phyloP scores from a whole-genome alignment of 2,888 invertebrate species.

The Erebia palarica region DNA sequence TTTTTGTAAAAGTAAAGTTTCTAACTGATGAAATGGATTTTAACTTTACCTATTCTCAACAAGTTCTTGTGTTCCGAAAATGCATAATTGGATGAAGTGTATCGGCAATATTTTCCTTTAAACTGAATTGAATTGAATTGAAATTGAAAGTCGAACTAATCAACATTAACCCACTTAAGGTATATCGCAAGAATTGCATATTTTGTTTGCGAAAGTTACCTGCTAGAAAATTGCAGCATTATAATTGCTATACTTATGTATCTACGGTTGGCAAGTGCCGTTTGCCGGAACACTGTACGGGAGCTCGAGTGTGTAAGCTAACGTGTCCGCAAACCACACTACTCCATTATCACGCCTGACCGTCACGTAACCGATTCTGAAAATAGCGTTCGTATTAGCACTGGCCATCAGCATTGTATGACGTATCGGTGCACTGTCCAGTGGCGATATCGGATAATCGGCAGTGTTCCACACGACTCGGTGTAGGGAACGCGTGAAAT shows the following conservation, averaged over 20 bases:
- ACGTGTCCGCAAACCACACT: conserved; percentile 3
- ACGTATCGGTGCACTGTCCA: conserved; percentile 14
- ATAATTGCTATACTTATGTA: background rate
- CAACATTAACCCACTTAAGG: conserved; percentile 4
- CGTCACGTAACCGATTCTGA: conserved; percentile 46
- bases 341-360: conserved; percentile 31
- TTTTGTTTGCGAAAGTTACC: conserved; percentile 8
- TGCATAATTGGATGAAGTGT: background rate
- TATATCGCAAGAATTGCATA: conserved; percentile 12
- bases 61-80: background rate
- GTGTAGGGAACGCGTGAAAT: conserved; percentile 51
- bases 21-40: background rate
- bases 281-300: background rate
- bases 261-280: conserved; percentile 2
- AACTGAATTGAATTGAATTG: background rate
- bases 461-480: conserved; percentile 44
- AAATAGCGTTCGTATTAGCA: conserved; percentile 44
- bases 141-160: background rate
- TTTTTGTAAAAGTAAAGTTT: no score
- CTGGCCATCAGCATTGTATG: conserved; percentile 19
- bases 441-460: background rate
- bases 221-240: background rate
- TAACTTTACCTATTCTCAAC: background rate
- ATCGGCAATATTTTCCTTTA: background rate
- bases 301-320: background rate